Evolutionary conservation across 2,888 invertebrate species (phyloP).

Genomic region (Salticus scenicus): DNA sequence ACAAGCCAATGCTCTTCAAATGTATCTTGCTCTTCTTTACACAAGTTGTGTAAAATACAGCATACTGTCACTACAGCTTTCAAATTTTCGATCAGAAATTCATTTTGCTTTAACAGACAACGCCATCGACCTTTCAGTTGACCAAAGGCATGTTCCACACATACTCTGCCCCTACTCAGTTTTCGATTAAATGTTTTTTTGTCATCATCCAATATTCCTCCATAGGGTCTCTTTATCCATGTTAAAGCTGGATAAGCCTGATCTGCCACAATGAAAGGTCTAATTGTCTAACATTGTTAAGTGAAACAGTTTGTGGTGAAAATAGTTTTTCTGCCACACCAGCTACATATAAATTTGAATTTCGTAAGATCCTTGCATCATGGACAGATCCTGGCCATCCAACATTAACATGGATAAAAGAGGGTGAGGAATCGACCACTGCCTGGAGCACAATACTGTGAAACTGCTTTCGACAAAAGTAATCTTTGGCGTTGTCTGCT

Average conservation of each 20-base stretch:
- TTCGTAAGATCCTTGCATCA: slow-evolving; percentile 24
- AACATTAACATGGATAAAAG: slow-evolving; percentile 16
- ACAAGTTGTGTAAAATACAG: slow-evolving; percentile 27
- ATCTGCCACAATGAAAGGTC: slow-evolving; percentile 28
- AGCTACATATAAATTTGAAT: slow-evolving; percentile 12
- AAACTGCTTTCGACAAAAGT: background rate
- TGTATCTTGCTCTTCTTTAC: background rate
- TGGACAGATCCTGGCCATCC: slow-evolving; percentile 42
- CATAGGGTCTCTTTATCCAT: slow-evolving; percentile 26
- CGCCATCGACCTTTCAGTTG: slow-evolving; percentile 17
- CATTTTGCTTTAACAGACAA: slow-evolving; percentile 23
- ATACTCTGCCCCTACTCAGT: background rate
- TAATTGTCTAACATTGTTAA: background rate
- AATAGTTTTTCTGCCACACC: background rate
- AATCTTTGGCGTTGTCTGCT: background rate
- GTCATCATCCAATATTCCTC: background rate
- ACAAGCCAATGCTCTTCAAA: slow-evolving; percentile 8
- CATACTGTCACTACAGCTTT: background rate
- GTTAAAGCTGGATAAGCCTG: slow-evolving; percentile 18
- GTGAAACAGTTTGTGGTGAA: background rate
- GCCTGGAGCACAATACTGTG: slow-evolving; percentile 26
- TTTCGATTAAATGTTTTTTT: background rate
- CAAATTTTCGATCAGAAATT: background rate
- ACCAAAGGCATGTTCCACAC: slow-evolving; percentile 32
- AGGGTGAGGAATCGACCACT: background rate